Conservation (phyloP, 2,113 vertebrate genomes). For the Regulus satrapa region DNA sequence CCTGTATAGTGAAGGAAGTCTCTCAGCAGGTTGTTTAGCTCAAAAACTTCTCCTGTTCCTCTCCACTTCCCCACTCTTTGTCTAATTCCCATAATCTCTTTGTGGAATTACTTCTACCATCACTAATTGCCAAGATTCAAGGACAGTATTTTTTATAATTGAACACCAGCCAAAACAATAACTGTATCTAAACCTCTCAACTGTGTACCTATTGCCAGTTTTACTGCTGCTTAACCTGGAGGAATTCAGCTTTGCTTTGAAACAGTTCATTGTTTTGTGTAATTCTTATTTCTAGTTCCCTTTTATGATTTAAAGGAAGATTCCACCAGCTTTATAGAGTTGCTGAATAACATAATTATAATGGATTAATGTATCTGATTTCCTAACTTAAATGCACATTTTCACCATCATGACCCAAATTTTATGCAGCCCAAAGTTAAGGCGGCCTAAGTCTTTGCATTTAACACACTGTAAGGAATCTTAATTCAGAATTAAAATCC, state of each 20-base stretch:
- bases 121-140: constrained; percentile 1
- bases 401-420: neutral
- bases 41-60: neutral
- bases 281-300: constrained; percentile 1
- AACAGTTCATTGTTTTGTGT: constrained; percentile 22
- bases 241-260: constrained; percentile 50
- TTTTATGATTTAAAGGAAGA: neutral
- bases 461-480: neutral
- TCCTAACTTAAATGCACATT: neutral
- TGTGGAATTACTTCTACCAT: neutral
- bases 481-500: neutral
- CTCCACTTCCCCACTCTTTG: neutral
- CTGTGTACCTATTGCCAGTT: constrained; percentile 1
- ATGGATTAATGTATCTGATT: neutral
- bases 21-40: neutral
- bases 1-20: neutral
- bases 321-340: neutral
- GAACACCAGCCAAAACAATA: neutral
- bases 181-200: neutral
- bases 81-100: neutral
- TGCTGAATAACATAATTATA: neutral
- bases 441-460: neutral
- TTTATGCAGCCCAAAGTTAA: neutral
- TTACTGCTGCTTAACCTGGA: neutral
- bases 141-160: neutral